Evolutionary conservation across 1,140 invertebrate species (phyloP), one percentile per base, ranked within the genome.

Genomic region (Drusus annulatus): DNA sequence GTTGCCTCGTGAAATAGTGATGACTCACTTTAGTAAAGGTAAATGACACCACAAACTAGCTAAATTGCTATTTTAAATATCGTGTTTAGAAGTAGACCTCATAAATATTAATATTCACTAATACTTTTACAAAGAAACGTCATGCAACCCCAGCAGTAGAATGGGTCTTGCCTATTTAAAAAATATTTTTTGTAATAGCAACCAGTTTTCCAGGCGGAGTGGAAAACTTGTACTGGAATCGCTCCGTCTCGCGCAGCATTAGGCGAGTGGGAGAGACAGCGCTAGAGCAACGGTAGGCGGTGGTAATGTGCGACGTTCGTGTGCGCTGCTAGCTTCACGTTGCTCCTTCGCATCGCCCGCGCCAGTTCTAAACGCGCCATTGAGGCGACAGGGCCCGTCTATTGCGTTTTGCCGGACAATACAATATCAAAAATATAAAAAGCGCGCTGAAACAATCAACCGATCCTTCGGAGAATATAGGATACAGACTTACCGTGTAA

Each of bases 361-460:
- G 25, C 16, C 62, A 63, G 62, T 63, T 63, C n/a, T 63, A 63
- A 23, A 63, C 62, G 62, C 62, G 62, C 62, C 62, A 63, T 63
- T 63, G 17, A 25, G 19, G 62, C 62, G 25, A 5, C 15, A 23
- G 62, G 19, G 16, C 28, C 2, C 4, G 19, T 28, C 25, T 2
- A 3, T 63, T 31, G 62, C 23, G 62, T 63, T 63, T 63, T 31
- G 62, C 4, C 62, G 23, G 62, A 63, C 62, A 31, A 28, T 63
- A 8, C 7, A 28, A 63, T 15, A 63, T 25, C 25, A 25, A n/a
- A 25, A 25, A 63, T n/a, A 63, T 28, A 23, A 63, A 63, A 63
- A 63, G 62, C 62, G 13, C 62, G 62, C 62, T 31, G 17, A 63
- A 63, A 63, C 25, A 63, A 23, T 63, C 54, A n/a, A 17, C 54